Conservation (phyloP, 2,888 invertebrate genomes). For the Heliconius cydno region DNA sequence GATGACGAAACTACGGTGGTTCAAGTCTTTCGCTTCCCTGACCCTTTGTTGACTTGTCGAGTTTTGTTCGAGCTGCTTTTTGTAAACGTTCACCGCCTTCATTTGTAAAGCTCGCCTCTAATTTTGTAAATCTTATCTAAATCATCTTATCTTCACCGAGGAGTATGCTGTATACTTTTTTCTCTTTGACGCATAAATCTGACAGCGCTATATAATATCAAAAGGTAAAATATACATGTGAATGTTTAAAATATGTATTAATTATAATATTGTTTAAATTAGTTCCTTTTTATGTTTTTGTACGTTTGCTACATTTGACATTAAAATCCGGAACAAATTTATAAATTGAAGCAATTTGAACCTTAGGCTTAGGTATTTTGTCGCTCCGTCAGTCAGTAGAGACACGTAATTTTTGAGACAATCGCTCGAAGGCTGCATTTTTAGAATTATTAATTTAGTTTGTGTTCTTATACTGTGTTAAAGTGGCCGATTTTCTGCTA, state of each 20-base stretch:
- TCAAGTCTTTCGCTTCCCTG: slow-evolving; percentile 74
- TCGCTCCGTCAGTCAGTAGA: slow-evolving; percentile 58
- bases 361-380: slow-evolving; percentile 57
- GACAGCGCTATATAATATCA: slow-evolving; percentile 47
- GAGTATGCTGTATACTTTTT: slow-evolving; percentile 61
- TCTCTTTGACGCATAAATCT: slow-evolving; percentile 56
- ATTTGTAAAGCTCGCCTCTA: slow-evolving; percentile 71
- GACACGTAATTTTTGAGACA: slow-evolving; percentile 66
- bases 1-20: slow-evolving; percentile 71
- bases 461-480: slow-evolving; percentile 77
- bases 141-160: slow-evolving; percentile 65
- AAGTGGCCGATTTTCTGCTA: slow-evolving; percentile 75
- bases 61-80: slow-evolving; percentile 74
- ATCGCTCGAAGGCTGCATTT: slow-evolving; percentile 72
- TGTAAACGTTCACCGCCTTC: slow-evolving; percentile 69
- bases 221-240: neutral
- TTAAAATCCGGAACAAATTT: neutral
- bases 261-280: neutral
- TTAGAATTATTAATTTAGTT: slow-evolving; percentile 81
- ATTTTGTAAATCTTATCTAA: slow-evolving; percentile 77
- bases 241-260: neutral
- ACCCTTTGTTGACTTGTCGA: slow-evolving; percentile 78
- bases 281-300: neutral
- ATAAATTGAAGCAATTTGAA: slow-evolving; percentile 28
- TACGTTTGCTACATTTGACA: neutral